These are phyloP conservation scores for Sipha maydis DNA, from an alignment of 2,888 invertebrate genomes.

Conservation along the genomic window DNA sequence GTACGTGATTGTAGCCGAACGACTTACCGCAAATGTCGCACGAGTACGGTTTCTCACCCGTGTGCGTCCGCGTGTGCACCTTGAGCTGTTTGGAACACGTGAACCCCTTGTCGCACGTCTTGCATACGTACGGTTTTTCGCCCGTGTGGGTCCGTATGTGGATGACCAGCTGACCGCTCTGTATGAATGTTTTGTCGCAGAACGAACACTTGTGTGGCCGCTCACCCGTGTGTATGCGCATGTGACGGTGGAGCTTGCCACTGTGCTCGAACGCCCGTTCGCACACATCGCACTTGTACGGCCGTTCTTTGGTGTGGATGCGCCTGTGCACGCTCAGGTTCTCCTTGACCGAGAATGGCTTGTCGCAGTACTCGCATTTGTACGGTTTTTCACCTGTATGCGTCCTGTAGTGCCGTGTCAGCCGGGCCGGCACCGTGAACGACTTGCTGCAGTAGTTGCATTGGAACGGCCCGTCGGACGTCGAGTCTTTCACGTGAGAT, in stretches of 20 bases:
- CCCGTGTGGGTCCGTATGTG: constrained; percentile 91
- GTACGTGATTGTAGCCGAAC: constrained; percentile 90
- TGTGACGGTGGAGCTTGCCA: constrained; percentile 88
- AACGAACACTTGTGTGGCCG: constrained; percentile 89
- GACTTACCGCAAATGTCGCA: constrained; percentile 91
- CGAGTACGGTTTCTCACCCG: constrained; percentile 89
- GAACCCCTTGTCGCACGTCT: constrained; percentile 88
- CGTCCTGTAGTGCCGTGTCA: constrained; percentile 86
- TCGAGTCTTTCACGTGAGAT: constrained; percentile 72
- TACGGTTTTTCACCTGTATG: constrained; percentile 93
- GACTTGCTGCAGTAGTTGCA: constrained; percentile 92
- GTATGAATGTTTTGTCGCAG: constrained; percentile 90
- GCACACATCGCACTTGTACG: constrained; percentile 89
- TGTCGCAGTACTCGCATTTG: constrained; percentile 90
- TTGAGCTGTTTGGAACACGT: constrained; percentile 92
- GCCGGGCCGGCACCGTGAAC: constrained; percentile 88
- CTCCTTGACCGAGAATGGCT: constrained; percentile 92
- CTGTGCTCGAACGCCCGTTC: constrained; percentile 90
- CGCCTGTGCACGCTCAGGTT: constrained; percentile 88
- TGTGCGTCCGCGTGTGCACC: constrained; percentile 90
- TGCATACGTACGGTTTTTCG: constrained; percentile 84
- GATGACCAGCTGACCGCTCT: constrained; percentile 89
- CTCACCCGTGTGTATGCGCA: constrained; percentile 90
- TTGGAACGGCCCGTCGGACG: constrained; percentile 80
- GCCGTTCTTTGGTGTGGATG: constrained; percentile 91